Evolutionary conservation across 2,113 vertebrate genomes (phyloP).

Genomic region (Eolophus roseicapilla): DNA sequence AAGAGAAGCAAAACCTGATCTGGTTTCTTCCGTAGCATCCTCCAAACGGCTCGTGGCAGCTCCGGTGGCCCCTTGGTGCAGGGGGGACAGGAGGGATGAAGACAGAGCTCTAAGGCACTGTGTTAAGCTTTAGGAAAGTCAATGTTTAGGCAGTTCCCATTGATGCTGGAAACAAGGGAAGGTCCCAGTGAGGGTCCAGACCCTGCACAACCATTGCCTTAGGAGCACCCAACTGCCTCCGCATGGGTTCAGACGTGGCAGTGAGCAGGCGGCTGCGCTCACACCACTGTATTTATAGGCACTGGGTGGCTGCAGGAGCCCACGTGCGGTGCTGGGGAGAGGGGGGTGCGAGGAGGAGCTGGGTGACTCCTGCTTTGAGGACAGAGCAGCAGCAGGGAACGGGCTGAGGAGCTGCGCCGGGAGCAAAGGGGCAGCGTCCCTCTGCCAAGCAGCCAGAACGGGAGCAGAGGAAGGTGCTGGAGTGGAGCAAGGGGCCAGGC

Average conservation of each 20-base stretch:
- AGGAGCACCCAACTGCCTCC: neutral
- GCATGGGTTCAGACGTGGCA: accelerated
- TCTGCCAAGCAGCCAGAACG: accelerated
- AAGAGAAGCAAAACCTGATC: neutral
- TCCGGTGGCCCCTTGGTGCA: neutral
- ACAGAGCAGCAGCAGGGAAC: neutral
- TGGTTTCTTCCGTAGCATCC: neutral
- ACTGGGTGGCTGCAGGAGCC: neutral
- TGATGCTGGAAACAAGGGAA: neutral
- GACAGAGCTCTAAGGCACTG: neutral
- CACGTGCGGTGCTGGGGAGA: neutral
- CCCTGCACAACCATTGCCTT: neutral
- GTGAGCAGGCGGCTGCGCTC: accelerated
- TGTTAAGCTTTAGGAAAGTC: neutral
- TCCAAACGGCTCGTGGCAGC: neutral
- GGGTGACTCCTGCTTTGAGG: neutral
- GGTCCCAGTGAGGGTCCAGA: neutral
- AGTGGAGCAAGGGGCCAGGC: neutral
- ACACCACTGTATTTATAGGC: neutral
- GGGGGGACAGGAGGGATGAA: neutral
- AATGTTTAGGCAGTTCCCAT: neutral
- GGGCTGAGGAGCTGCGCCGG: neutral
- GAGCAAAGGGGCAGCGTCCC: neutral
- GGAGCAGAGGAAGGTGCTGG: neutral
- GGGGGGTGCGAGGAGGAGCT: neutral